Evolutionary conservation across 2,888 invertebrate species (phyloP).

Genomic region (Apodemia zela): DNA sequence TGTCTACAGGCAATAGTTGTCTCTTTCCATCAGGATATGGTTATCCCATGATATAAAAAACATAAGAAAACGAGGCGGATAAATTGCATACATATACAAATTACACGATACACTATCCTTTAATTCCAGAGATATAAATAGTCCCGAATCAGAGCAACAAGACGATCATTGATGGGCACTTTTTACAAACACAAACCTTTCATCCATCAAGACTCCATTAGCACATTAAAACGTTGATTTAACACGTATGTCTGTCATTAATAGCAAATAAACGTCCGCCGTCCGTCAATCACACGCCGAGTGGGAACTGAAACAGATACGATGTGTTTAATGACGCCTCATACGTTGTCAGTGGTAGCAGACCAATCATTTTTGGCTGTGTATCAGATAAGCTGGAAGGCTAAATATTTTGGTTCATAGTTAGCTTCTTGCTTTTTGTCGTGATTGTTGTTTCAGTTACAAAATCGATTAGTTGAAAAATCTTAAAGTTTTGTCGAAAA

Average conservation of each 20-base stretch:
- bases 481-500: no score
- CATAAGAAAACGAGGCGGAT: no score
- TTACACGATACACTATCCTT: background rate
- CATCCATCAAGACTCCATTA: constrained; percentile 31
- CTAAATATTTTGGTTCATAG: background rate
- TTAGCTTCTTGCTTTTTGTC: no score
- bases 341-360: background rate
- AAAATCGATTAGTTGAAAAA: no score
- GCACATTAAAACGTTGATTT: constrained; percentile 31
- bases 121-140: constrained; percentile 8
- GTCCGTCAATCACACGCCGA: constrained; percentile 22
- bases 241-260: constrained; percentile 25
- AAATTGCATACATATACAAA: background rate
- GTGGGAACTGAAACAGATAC: constrained; percentile 15
- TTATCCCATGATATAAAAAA: no score
- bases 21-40: no score
- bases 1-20: no score
- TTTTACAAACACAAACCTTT: constrained; percentile 25
- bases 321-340: constrained; percentile 6
- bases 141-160: constrained; percentile 19
- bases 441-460: no score
- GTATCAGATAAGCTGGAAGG: background rate
- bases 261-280: constrained; percentile 25
- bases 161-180: constrained; percentile 18
- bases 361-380: background rate